Conservation (phyloP, 2,797 vertebrate genomes). For the Tokudaia muenninki region DNA sequence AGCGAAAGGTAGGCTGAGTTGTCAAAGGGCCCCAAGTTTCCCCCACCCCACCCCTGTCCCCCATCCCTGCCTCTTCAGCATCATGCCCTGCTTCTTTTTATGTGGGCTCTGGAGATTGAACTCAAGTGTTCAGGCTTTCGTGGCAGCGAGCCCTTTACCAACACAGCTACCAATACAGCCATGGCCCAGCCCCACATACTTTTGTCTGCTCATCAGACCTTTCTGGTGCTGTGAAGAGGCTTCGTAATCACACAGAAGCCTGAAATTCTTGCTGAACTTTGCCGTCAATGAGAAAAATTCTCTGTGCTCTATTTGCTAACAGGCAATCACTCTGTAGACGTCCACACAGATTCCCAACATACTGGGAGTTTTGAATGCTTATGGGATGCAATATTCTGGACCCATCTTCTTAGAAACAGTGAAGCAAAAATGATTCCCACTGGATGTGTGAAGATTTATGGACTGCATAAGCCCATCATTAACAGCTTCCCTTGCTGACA, state of each 20-base stretch:
- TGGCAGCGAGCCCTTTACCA: neutral
- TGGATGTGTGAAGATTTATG: slow-evolving; percentile 73
- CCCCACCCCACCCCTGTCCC: too few species aligned
- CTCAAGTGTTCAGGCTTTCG: neutral
- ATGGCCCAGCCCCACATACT: neutral
- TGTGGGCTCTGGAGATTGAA: neutral
- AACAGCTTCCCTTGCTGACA: slow-evolving; percentile 55
- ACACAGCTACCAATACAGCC: neutral
- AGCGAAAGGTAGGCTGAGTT: too few species aligned
- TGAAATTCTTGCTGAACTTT: slow-evolving; percentile 51
- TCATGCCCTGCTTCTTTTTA: neutral
- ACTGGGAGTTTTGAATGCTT: slow-evolving; percentile 57
- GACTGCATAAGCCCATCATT: neutral
- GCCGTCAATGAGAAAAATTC: neutral
- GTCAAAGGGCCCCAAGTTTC: too few species aligned
- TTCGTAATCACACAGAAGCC: neutral
- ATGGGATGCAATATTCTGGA: slow-evolving; percentile 7
- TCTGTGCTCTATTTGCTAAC: neutral
- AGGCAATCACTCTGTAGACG: slow-evolving; percentile 8
- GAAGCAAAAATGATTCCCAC: slow-evolving; percentile 52
- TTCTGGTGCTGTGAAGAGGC: neutral
- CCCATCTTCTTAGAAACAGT: slow-evolving; percentile 36
- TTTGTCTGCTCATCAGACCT: neutral
- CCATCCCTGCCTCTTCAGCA: neutral
- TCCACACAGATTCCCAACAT: neutral